Conservation (phyloP, 2,888 invertebrate genomes). For the Aromia moschata region DNA sequence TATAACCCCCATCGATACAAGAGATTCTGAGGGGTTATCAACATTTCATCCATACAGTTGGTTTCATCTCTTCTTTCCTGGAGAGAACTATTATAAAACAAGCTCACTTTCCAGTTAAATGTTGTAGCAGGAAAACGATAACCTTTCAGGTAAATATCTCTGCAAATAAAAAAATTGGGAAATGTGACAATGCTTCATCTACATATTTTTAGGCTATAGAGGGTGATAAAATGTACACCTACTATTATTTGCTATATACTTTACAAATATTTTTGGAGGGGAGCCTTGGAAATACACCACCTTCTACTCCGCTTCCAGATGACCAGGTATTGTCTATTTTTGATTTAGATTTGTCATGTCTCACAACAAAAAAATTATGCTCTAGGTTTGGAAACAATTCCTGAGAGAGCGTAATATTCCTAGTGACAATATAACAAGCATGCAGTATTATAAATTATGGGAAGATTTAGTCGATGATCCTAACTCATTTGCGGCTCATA, state of each 20-base stretch:
- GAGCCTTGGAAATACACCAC: constrained; percentile 60
- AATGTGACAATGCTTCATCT: neutral
- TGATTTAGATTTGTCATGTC: constrained; percentile 10
- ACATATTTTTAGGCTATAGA: constrained; percentile 61
- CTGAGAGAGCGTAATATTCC: constrained; percentile 61
- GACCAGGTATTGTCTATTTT: constrained; percentile 55
- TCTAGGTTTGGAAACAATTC: constrained; percentile 65
- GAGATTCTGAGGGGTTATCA: constrained; percentile 63
- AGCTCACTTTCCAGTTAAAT: constrained; percentile 65
- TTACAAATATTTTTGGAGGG: constrained; percentile 63
- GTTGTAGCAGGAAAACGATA: constrained; percentile 65
- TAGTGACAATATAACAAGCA: constrained; percentile 61
- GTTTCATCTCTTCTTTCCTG: constrained; percentile 60
- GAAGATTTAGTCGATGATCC: constrained; percentile 58
- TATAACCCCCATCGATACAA: constrained; percentile 65
- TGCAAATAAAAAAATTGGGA: neutral
- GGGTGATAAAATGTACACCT: constrained; percentile 65
- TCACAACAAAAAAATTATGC: constrained; percentile 29
- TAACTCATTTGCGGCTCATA: constrained; percentile 51
- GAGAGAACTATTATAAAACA: constrained; percentile 63
- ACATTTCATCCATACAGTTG: constrained; percentile 66
- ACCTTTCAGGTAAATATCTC: constrained; percentile 62
- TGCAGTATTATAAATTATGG: constrained; percentile 66
- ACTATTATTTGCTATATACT: constrained; percentile 67
- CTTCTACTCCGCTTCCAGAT: constrained; percentile 59